Conservation (phyloP, 2,888 invertebrate genomes). For the Epinotia demarniana region DNA sequence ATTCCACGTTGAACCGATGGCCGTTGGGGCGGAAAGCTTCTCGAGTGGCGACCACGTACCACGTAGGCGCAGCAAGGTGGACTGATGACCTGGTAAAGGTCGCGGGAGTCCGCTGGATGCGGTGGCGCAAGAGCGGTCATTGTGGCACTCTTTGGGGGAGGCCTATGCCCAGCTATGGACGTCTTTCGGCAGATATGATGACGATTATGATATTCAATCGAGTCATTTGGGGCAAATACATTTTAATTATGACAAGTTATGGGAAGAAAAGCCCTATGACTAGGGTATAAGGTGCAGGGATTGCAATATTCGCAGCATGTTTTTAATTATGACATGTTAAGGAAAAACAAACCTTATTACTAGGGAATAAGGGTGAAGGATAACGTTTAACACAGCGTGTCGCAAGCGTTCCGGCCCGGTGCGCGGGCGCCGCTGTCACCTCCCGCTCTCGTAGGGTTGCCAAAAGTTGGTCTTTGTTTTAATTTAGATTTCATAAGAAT, state of each 20-base stretch:
- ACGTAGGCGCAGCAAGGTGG: too few relatives aligned
- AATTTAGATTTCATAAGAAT: too few relatives aligned
- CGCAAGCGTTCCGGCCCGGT: constrained; percentile 32
- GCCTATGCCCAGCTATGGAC: too few relatives aligned
- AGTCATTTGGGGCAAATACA: not conserved
- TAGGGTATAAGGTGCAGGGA: not conserved
- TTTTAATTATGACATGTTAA: not conserved
- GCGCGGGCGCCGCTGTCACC: constrained; percentile 36
- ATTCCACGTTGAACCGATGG: too few relatives aligned
- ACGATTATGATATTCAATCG: not conserved
- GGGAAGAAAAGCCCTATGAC: not conserved
- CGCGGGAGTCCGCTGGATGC: too few relatives aligned
- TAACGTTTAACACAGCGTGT: constrained; percentile 7
- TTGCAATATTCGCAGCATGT: too few relatives aligned
- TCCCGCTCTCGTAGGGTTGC: constrained; percentile 35
- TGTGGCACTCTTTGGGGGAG: too few relatives aligned
- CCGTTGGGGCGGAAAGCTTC: too few relatives aligned
- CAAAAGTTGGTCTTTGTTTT: not conserved
- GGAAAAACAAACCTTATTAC: constrained; percentile 7
- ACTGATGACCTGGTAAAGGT: too few relatives aligned
- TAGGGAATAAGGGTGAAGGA: not conserved
- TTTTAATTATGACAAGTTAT: not conserved
- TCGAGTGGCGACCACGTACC: too few relatives aligned
- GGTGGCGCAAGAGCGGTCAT: too few relatives aligned
- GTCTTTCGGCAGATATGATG: too few relatives aligned